Evolutionary conservation across 2,797 vertebrate species (phyloP).

Genomic region (Tapirus indicus): DNA sequence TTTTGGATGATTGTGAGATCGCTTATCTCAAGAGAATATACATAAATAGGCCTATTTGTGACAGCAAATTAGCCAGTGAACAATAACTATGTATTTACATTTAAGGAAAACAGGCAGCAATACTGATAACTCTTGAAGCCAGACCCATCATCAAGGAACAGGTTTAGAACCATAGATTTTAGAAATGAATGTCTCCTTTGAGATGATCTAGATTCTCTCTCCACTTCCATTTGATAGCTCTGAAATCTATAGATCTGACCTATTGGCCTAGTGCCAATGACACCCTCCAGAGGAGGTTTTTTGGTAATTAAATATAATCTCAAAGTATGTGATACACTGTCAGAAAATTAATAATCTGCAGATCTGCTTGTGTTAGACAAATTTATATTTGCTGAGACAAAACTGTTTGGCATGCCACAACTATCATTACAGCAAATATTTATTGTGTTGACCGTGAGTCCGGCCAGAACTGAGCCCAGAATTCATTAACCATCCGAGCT

Average conservation of each 20-base stretch:
- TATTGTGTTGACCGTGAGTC: not conserved
- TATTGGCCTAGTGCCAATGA: not conserved
- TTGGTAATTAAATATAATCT: not conserved
- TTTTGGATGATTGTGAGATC: not conserved
- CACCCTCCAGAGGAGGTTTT: not conserved
- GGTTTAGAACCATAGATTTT: not conserved
- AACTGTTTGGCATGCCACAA: not conserved
- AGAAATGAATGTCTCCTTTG: not conserved
- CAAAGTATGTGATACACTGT: not conserved
- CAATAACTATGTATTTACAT: not conserved
- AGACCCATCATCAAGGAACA: not conserved
- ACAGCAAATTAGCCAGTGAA: not conserved
- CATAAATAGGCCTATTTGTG: not conserved
- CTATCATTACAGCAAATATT: not conserved
- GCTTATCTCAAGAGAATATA: not conserved
- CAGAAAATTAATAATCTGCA: not conserved
- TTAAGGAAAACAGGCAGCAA: not conserved
- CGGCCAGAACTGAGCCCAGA: not conserved
- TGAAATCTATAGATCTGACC: not conserved
- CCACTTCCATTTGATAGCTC: not conserved
- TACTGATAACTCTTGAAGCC: not conserved
- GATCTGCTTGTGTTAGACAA: not conserved
- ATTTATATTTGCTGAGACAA: not conserved
- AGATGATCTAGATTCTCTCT: not conserved
- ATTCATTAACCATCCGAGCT: accelerated